Conservation (phyloP, 1,140 invertebrate species). For the Drosophila sturtevanti region DNA sequence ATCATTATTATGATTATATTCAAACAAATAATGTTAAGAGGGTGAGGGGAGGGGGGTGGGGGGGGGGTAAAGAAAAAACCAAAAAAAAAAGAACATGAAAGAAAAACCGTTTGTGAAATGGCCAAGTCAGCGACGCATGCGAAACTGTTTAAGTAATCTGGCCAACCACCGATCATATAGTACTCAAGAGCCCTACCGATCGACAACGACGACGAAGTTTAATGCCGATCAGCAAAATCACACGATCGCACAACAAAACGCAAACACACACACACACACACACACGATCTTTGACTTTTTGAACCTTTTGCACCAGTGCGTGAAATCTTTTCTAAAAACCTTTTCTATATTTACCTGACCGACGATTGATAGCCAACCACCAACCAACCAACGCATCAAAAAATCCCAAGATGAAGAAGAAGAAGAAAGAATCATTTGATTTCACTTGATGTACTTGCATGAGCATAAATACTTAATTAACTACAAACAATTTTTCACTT, state of each 20-base stretch:
- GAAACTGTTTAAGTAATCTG: slow-evolving; percentile 31
- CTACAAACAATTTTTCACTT: neutral
- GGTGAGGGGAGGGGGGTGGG: no score
- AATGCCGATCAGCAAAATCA: neutral
- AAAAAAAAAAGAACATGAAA: neutral
- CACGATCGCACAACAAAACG: neutral
- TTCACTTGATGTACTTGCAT: neutral
- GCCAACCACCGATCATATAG: slow-evolving; percentile 35
- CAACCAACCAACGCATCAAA: no score
- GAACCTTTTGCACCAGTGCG: neutral
- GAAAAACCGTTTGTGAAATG: slow-evolving; percentile 19
- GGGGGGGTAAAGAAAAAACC: no score
- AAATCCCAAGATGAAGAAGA: no score
- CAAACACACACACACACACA: neutral
- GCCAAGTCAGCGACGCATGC: slow-evolving; percentile 64
- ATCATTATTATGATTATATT: neutral
- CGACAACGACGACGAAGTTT: slow-evolving; percentile 1
- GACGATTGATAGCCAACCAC: no score
- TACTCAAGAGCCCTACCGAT: slow-evolving; percentile 1
- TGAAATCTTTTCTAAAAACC: neutral
- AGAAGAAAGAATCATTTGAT: no score
- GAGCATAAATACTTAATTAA: neutral
- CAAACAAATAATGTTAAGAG: no score
- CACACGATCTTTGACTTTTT: neutral
- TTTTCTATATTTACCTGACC: no score